Base-by-base conservation (phyloP, 2,113 vertebrate species). In the Callopanchax toddi region DNA sequence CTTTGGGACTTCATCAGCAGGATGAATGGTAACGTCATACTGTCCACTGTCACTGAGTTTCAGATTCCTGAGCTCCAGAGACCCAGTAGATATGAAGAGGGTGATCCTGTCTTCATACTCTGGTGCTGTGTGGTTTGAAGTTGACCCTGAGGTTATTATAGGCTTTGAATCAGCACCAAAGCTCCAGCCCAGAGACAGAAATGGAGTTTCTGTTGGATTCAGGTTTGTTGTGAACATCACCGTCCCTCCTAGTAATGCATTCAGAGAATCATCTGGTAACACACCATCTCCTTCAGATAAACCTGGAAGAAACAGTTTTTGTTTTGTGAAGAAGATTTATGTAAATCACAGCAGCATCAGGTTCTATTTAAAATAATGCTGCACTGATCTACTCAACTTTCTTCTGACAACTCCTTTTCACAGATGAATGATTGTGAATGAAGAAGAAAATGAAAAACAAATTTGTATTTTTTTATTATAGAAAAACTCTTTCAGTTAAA, bases 1-100 rank as follows among this genome's bases (percentile, higher is more conserved):
- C 12, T 0, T 0, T 1, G 0, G 0, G 0, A 0, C 0, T 20
- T 0, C 45, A 25, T 0, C 15, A 23, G 0, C 0, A 11, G 22
- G 3, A 0, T 0, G 0, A 11, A 76, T 7, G 0, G 0, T 5
- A 17, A 82, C n/a, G 0, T 0, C 0, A 51, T 87, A 89, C 2
- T 4, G 0, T 70, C 86, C 87, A 52, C 1, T 59, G 46, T 90
- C 89, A 22, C 0, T 6, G 3, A 50, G 5, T 53, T 43, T 0
- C 59, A 89, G 63, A 29, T 50, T 52, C 13, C 57, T 54, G 76
- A 89, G 82, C 71, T 78, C 66, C 66, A 89, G 71, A 77, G 84
- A 82, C 23, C 52, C 79, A 60, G 69, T 80, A 49, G 2, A 52
- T 0, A 0, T 8, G 48, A 76, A 39, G 2, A 83, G 3, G 9